Evolutionary conservation across 2,113 vertebrate species (phyloP), one percentile per base, ranked within the genome.

Genomic region (Oenanthe oenanthe): DNA sequence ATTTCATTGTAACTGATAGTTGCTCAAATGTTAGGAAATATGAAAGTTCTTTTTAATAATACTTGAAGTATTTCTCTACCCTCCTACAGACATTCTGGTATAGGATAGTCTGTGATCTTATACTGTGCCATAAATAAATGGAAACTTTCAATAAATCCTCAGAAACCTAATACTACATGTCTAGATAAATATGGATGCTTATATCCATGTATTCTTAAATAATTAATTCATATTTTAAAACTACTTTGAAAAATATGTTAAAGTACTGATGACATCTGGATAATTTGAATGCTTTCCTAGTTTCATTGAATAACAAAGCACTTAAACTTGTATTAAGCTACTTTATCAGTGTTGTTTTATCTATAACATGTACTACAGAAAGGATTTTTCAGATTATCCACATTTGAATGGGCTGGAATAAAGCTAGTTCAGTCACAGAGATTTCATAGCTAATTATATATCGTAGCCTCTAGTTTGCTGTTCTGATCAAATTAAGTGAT

Each of bases 401-500:
- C 53, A 31, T 77, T 89, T 89, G 76, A 95, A 94, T 74, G 65
- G 57, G 50, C 38, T 84, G 61, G 73, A 89, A 89, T 93, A 93
- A 93, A 89, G 38, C 50, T 77, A 68, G 53, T 94, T 93, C 81
- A 89, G 92, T 92, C 83, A 91, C 84, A 86, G 80, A 70, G 65
- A 89, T 92, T 95, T 51, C 45, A 43, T 74, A 71, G 32, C 38
- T 89, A 89, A 94, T 91, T 93, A 73, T n/a, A 45, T 92, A 61
- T 67, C 81, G 32, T 87, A 85, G 51, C 21, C 13, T 84, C 36
- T 91, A 77, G 18, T 89, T 91, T 95, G 42, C 67, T 73, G 22
- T 95, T 88, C 79, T 36, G 72, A 91, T 92, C 47, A 93, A 92
- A 95, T 91, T 73, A 91, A 76, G 36, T 85, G 70, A 79, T 82